These are phyloP conservation scores for Brachirus orientalis DNA, from an alignment of 2,113 vertebrate genomes.

Conservation along the genomic window DNA sequence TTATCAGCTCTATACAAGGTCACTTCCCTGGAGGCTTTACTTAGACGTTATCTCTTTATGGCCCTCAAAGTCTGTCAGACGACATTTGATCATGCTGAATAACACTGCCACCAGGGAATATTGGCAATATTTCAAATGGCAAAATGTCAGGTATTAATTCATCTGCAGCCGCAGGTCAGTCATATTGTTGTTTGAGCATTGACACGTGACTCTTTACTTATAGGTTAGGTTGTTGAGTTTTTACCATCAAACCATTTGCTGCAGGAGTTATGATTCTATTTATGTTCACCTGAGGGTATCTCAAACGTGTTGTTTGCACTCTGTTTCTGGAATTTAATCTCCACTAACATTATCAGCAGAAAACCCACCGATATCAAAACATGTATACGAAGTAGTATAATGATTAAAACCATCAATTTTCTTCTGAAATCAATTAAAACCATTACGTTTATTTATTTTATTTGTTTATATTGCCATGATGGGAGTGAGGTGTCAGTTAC, in stretches of 20 bases:
- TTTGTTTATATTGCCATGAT: too few species aligned
- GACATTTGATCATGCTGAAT: slow-evolving; percentile 38
- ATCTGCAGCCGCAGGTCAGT: slow-evolving; percentile 18
- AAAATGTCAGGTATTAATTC: slow-evolving; percentile 38
- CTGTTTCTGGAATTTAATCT: neutral
- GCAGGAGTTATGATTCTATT: neutral
- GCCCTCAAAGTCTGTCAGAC: slow-evolving; percentile 33
- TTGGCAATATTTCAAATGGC: slow-evolving; percentile 36
- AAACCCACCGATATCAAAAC: too few species aligned
- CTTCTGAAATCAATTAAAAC: too few species aligned
- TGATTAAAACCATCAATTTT: too few species aligned
- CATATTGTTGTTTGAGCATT: neutral
- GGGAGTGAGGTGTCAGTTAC: too few species aligned
- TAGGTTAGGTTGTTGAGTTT: too few species aligned
- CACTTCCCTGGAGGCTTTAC: neutral
- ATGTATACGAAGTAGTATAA: too few species aligned
- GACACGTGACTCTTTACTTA: too few species aligned
- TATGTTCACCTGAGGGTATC: neutral
- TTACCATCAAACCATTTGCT: too few species aligned
- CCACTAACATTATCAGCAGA: too few species aligned
- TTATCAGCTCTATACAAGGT: slow-evolving; percentile 7
- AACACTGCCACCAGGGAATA: slow-evolving; percentile 30
- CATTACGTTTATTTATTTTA: too few species aligned
- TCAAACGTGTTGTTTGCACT: neutral
- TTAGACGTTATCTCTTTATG: slow-evolving; percentile 16